A percentile compares a stretch with the other conserved stretches of the same genome.
Evolutionary conservation across 2,797 vertebrate species (phyloP).

Genomic region (Alectoris magna): DNA sequence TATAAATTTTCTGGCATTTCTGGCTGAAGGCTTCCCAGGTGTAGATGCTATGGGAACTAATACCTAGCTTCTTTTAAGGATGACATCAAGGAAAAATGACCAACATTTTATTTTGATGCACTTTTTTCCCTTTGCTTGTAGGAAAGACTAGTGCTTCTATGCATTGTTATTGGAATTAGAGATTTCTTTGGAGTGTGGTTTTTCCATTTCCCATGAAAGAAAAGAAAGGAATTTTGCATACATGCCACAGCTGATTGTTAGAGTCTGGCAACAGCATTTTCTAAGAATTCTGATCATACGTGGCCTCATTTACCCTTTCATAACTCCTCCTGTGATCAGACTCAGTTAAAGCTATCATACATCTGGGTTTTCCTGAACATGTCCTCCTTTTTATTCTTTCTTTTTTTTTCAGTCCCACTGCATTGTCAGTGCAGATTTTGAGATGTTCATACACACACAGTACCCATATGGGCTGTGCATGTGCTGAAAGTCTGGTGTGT

Average conservation of each 20-base stretch:
- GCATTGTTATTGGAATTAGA: neutral
- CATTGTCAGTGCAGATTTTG: constrained; percentile 25
- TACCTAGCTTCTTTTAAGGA: neutral
- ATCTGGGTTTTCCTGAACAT: constrained; percentile 8
- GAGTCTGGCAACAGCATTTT: neutral
- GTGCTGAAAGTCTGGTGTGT: neutral
- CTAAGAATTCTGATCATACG: neutral
- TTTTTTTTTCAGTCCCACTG: neutral
- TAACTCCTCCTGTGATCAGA: neutral
- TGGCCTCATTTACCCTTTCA: neutral
- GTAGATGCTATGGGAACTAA: neutral
- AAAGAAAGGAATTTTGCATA: neutral
- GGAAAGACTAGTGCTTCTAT: neutral
- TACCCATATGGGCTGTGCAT: constrained; percentile 45
- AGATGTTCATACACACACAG: neutral
- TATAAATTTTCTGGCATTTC: neutral
- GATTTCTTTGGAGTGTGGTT: neutral
- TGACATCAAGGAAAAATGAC: neutral
- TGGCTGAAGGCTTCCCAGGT: neutral
- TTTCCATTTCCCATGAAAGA: neutral
- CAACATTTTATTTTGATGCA: neutral
- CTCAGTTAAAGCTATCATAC: neutral
- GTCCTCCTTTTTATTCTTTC: neutral
- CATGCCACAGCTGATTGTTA: neutral
- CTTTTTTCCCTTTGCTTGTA: neutral